Evolutionary conservation across 2,888 invertebrate species (phyloP).

Genomic region (Netelia melanura): DNA sequence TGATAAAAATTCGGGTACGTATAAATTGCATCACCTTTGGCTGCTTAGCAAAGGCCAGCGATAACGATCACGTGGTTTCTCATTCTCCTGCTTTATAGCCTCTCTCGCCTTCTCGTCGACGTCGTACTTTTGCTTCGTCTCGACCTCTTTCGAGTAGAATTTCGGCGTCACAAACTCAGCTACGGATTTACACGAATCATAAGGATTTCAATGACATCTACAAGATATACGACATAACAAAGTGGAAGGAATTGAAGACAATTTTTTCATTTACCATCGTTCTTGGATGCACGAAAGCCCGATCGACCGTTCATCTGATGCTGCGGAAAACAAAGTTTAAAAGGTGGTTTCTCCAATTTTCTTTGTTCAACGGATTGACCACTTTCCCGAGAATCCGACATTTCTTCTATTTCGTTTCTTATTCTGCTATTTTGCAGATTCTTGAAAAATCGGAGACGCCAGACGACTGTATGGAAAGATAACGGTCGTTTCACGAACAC

Average conservation of each 20-base stretch:
- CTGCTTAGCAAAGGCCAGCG: constrained; percentile 77
- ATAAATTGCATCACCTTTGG: constrained; percentile 74
- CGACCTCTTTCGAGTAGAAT: constrained; percentile 76
- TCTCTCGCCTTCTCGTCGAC: constrained; percentile 68
- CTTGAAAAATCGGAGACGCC: not conserved
- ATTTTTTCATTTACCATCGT: constrained; percentile 72
- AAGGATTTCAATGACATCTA: constrained; percentile 23
- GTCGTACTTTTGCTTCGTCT: constrained; percentile 60
- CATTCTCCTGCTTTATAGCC: constrained; percentile 71
- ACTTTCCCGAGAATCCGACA: constrained; percentile 67
- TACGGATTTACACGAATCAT: constrained; percentile 46
- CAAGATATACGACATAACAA: not conserved
- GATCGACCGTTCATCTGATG: constrained; percentile 77
- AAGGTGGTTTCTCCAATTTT: constrained; percentile 76
- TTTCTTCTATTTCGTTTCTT: constrained; percentile 49
- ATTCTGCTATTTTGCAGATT: not conserved
- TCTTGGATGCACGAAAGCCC: constrained; percentile 71
- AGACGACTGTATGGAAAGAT: constrained; percentile 28
- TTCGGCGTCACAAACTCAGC: constrained; percentile 78
- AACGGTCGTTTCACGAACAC: constrained; percentile 17
- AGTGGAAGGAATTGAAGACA: not conserved
- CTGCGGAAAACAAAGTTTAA: constrained; percentile 79
- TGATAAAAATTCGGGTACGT: constrained; percentile 2
- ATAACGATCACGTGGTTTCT: constrained; percentile 71
- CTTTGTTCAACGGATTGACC: constrained; percentile 62